These are phyloP conservation scores for Alosa alosa DNA, from an alignment of 2,113 vertebrate genomes.

Conservation along the genomic window DNA sequence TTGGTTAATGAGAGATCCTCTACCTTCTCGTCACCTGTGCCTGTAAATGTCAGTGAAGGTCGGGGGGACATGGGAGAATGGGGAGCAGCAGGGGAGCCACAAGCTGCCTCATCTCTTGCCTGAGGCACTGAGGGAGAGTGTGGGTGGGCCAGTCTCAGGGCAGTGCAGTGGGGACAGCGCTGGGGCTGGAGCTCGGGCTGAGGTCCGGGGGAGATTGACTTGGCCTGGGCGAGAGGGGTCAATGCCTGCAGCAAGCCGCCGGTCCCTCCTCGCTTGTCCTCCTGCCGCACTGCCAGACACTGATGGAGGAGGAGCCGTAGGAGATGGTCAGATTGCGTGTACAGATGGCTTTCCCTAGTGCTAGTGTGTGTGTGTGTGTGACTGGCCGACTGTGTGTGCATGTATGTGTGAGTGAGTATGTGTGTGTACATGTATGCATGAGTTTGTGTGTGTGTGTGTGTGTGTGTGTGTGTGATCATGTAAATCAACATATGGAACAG, in stretches of 20 bases:
- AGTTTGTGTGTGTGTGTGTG: conserved; percentile 28
- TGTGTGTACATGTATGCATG: conserved; percentile 21
- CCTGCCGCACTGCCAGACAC: neutral
- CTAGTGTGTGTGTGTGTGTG: neutral
- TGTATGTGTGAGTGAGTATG: neutral
- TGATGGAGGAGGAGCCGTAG: neutral
- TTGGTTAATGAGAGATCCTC: neutral
- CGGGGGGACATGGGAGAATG: conserved; percentile 13
- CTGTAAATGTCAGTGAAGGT: conserved; percentile 34
- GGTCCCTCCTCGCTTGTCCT: neutral
- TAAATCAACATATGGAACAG: neutral
- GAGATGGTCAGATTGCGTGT: no score
- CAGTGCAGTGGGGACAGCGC: neutral
- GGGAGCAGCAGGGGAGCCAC: neutral
- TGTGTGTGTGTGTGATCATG: conserved; percentile 32
- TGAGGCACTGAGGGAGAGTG: neutral
- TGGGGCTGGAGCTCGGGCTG: neutral
- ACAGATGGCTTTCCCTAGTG: no score
- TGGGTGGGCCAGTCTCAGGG: neutral
- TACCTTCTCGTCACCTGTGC: conserved; percentile 18
- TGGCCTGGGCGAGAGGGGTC: neutral
- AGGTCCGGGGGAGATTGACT: neutral
- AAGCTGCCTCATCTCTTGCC: neutral
- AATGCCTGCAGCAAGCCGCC: neutral
- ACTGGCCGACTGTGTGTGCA: neutral